Evolutionary conservation across 1,140 invertebrate species (phyloP).

Genomic region (Drosophila pseudoobscura): DNA sequence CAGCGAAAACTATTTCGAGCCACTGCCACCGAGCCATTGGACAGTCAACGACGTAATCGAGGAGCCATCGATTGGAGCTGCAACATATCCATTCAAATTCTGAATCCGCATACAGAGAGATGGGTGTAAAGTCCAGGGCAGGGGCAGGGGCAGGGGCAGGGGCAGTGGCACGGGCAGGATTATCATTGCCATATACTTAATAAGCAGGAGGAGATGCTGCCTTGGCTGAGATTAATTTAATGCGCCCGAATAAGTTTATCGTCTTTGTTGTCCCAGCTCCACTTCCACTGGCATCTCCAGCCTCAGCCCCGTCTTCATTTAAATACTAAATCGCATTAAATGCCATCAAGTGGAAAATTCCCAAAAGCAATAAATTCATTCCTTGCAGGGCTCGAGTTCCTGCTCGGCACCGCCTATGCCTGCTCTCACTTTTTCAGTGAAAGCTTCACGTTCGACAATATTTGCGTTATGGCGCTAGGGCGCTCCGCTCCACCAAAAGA

Average conservation of each 20-base stretch:
- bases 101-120: neutral
- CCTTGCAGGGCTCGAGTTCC: conserved; percentile 34
- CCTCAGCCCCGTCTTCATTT: conserved; percentile 62
- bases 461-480: conserved; percentile 64
- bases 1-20: conserved; percentile 54
- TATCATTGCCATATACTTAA: conserved; percentile 15
- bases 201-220: conserved; percentile 27
- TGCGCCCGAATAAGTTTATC: conserved; percentile 74
- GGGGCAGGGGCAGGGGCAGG: neutral
- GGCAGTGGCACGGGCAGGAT: conserved; percentile 2
- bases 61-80: too few species aligned
- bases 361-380: conserved; percentile 81
- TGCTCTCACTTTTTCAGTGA: conserved; percentile 62
- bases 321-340: conserved; percentile 82
- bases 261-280: conserved; percentile 67
- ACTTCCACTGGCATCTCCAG: conserved; percentile 13
- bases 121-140: neutral
- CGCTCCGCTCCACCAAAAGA: neutral
- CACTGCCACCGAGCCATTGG: neutral
- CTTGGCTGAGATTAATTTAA: conserved; percentile 73
- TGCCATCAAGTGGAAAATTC: conserved; percentile 81
- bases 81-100: neutral
- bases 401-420: conserved; percentile 1
- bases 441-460: conserved; percentile 68
- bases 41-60: conserved; percentile 2